A percentile compares a stretch with the other conserved stretches of the same genome.
Conservation (phyloP, 30 jellyfish, hydroid and myxozoan genomes). For the Cassiopea xamachana region DNA sequence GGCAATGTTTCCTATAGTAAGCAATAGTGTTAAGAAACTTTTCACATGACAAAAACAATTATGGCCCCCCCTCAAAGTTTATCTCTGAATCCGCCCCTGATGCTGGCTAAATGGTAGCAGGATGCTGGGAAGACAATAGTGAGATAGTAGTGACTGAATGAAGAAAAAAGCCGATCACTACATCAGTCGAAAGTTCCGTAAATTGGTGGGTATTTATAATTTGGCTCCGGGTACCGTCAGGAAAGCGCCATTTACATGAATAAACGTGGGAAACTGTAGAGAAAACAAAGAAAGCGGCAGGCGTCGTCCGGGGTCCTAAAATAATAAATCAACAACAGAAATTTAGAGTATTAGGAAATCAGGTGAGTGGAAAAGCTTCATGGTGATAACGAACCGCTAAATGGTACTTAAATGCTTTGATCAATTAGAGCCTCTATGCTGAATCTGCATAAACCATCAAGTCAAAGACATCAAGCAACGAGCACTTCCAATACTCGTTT, state of each 20-base stretch:
- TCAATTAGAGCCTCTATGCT: neutral
- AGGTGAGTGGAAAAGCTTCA: neutral
- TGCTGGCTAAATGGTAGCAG: neutral
- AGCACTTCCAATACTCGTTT: too few relatives aligned
- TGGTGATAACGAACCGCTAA: neutral
- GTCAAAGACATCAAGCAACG: neutral
- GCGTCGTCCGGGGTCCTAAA: constrained; percentile 16
- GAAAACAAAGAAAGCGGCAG: constrained; percentile 12
- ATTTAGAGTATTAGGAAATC: neutral
- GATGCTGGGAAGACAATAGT: neutral
- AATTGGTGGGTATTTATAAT: constrained; percentile 22
- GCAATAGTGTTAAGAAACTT: too few relatives aligned
- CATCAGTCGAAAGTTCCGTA: neutral
- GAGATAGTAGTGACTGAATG: neutral
- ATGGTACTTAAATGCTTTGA: neutral
- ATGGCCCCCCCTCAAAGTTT: neutral
- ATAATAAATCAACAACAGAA: neutral
- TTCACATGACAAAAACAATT: too few relatives aligned
- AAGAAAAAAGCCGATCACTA: too few relatives aligned
- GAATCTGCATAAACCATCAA: neutral
- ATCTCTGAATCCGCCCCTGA: neutral
- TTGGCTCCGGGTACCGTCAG: constrained; percentile 60
- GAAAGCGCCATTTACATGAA: constrained; percentile 15
- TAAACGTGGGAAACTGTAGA: constrained; percentile 39
- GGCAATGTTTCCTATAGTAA: too few relatives aligned